Conservation (phyloP, 2,888 invertebrate genomes). For the Hyles lineata region DNA sequence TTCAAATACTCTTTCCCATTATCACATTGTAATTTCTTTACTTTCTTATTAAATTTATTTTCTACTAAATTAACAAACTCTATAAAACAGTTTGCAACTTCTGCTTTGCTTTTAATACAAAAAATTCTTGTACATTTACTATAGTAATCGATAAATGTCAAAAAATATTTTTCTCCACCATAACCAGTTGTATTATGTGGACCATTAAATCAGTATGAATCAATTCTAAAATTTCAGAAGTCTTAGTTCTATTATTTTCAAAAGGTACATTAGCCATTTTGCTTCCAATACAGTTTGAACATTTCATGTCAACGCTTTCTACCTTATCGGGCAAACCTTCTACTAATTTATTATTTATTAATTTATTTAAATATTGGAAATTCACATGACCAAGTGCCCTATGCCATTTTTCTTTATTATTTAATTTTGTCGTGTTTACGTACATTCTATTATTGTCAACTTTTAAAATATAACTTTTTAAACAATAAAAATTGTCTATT, state of each 20-base stretch:
- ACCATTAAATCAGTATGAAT: slow-evolving; percentile 47
- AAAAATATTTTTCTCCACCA: slow-evolving; percentile 46
- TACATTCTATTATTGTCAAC: too few relatives aligned
- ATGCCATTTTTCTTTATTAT: too few relatives aligned
- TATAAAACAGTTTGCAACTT: too few relatives aligned
- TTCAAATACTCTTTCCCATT: slow-evolving; percentile 46
- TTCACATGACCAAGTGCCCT: too few relatives aligned
- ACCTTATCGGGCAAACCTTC: too few relatives aligned
- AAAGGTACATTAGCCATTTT: slow-evolving; percentile 46
- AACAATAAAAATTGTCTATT: slow-evolving; percentile 41
- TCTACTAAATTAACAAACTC: too few relatives aligned
- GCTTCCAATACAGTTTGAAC: slow-evolving; percentile 44
- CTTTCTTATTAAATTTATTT: slow-evolving; percentile 39
- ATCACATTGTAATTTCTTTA: slow-evolving; percentile 45
- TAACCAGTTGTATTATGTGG: slow-evolving; percentile 44
- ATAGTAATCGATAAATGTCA: slow-evolving; percentile 47
- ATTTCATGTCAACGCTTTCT: too few relatives aligned
- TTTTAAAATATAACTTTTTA: too few relatives aligned
- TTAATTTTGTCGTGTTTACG: too few relatives aligned
- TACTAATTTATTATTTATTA: too few relatives aligned
- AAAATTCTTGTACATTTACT: slow-evolving; percentile 41
- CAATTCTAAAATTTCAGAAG: slow-evolving; percentile 40
- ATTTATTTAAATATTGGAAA: too few relatives aligned
- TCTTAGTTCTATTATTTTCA: slow-evolving; percentile 44
- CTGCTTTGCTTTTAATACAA: slow-evolving; percentile 44